Conservation (phyloP, 2,797 vertebrate species). For the Okamejei kenojei region DNA sequence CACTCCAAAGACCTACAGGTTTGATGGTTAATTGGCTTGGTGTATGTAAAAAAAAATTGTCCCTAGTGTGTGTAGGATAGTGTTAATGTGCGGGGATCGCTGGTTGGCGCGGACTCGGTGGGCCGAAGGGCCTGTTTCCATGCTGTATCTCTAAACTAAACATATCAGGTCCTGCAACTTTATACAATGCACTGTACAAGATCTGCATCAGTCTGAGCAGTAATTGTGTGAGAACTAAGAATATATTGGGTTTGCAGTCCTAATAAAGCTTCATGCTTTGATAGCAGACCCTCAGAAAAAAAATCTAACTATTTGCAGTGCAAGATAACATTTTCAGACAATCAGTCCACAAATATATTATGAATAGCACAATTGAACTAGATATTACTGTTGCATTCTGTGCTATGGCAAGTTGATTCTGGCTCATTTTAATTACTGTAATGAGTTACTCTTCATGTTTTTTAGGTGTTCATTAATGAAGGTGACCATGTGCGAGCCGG, state of each 20-base stretch:
- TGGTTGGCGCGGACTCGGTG: too few relatives aligned
- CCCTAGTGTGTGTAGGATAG: too few relatives aligned
- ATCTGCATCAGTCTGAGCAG: neutral
- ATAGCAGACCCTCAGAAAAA: neutral
- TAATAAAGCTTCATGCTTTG: neutral
- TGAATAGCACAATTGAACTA: neutral
- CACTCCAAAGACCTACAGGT: too few relatives aligned
- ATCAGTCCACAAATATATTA: neutral
- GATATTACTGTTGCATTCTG: neutral
- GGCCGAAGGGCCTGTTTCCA: too few relatives aligned
- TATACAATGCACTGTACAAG: neutral
- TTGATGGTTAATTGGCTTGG: too few relatives aligned
- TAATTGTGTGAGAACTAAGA: neutral
- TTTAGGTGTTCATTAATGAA: slow-evolving; percentile 84
- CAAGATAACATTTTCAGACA: neutral
- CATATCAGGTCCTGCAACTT: neutral
- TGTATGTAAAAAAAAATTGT: too few relatives aligned
- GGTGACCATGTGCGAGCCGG: slow-evolving; percentile 78
- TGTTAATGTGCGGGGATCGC: too few relatives aligned
- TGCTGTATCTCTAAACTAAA: neutral
- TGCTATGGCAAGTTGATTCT: neutral
- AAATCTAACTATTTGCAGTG: neutral
- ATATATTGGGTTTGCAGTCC: neutral
- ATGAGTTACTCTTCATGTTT: slow-evolving; percentile 7
- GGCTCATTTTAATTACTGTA: neutral